A percentile compares a stretch with the other conserved stretches of the same genome.
Conservation (phyloP, 2,113 vertebrate species). For the Heloderma charlesbogerti region DNA sequence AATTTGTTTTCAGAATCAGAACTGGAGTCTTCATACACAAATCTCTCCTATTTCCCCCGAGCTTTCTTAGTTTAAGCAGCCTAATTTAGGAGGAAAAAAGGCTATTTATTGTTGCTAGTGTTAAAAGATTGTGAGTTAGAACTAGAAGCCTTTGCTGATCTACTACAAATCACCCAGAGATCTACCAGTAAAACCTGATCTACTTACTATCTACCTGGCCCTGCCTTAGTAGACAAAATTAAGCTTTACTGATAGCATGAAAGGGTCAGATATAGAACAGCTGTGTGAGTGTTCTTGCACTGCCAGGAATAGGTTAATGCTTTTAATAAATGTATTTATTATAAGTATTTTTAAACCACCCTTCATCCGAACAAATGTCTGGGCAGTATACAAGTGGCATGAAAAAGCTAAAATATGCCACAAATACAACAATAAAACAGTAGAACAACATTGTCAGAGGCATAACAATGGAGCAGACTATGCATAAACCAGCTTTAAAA, state of each 20-base stretch:
- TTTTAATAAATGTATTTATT: too few relatives aligned
- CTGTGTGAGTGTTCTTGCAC: neutral
- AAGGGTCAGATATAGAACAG: neutral
- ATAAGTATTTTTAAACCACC: neutral
- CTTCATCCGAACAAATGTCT: neutral
- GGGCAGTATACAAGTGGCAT: neutral
- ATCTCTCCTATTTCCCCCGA: neutral
- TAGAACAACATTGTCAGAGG: neutral
- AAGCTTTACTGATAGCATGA: neutral
- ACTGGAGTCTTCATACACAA: neutral
- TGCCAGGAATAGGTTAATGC: neutral
- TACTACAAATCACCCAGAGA: neutral
- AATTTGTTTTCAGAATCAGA: neutral
- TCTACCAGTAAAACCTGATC: neutral
- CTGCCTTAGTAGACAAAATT: neutral
- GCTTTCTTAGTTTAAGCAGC: neutral
- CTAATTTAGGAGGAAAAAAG: neutral
- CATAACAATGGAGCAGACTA: neutral
- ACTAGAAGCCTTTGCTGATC: neutral
- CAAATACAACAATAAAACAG: neutral
- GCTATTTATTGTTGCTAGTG: neutral
- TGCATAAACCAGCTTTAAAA: neutral
- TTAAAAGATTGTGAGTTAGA: neutral
- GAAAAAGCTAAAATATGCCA: neutral
- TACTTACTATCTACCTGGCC: neutral